Evolutionary conservation across 1,140 invertebrate genomes (phyloP).

Genomic region (Drosophila kepulauana): DNA sequence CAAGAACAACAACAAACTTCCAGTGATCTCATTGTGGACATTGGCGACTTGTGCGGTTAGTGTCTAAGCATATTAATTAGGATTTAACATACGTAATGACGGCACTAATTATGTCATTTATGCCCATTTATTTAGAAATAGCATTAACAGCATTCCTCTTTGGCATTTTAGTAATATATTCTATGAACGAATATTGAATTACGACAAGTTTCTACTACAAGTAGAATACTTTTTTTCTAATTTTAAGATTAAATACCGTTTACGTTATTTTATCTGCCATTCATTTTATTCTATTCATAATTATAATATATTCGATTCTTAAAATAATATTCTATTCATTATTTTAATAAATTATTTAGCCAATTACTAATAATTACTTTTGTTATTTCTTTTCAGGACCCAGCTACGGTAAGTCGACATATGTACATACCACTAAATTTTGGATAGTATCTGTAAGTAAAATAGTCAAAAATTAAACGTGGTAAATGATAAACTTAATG

Average conservation of each 20-base stretch:
- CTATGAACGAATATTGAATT: too few relatives aligned
- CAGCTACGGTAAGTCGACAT: conserved; percentile 69
- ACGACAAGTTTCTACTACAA: too few relatives aligned
- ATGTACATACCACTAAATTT: not conserved
- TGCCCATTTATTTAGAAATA: not conserved
- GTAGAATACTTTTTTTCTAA: too few relatives aligned
- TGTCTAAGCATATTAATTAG: conserved; percentile 5
- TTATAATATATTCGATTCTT: too few relatives aligned
- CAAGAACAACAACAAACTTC: not conserved
- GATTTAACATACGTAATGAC: not conserved
- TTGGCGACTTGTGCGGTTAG: conserved; percentile 12
- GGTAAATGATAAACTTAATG: not conserved
- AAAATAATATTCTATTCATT: not conserved
- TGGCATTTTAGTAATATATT: not conserved
- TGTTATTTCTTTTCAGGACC: conserved; percentile 66
- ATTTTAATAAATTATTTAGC: not conserved
- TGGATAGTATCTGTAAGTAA: not conserved
- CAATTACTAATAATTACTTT: conserved; percentile 24
- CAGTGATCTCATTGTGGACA: not conserved
- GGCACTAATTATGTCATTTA: conserved; percentile 1
- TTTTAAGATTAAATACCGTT: too few relatives aligned
- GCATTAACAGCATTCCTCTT: not conserved
- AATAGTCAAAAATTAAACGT: not conserved
- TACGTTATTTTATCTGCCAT: too few relatives aligned
- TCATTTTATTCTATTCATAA: too few relatives aligned